Percentiles rank a stretch among this genome's conserved stretches.
Evolutionary conservation across 1,140 invertebrate species (phyloP).

Genomic region (Cyphomyrmex costatus): DNA sequence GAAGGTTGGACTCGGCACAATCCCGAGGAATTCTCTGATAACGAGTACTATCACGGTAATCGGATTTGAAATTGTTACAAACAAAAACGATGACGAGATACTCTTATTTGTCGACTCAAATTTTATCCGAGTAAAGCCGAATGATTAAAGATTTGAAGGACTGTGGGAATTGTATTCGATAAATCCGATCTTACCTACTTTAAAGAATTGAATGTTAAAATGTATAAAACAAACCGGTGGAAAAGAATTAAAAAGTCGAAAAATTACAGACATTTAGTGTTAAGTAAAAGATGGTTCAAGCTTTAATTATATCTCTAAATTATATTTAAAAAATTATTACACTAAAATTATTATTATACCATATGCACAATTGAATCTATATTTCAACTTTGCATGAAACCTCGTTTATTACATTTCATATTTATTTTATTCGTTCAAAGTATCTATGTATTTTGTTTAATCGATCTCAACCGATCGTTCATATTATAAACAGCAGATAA

Average conservation of each 20-base stretch:
- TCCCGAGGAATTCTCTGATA: conserved; percentile 63
- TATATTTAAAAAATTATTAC: background rate
- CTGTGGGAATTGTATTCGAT: background rate
- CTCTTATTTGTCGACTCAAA: conserved; percentile 10
- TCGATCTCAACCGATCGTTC: background rate
- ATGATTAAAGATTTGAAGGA: background rate
- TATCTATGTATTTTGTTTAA: conserved; percentile 6
- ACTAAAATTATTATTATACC: too few species aligned
- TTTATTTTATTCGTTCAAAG: conserved; percentile 14
- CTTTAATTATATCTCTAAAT: background rate
- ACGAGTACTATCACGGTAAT: conserved; percentile 67
- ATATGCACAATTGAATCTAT: background rate
- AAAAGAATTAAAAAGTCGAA: background rate
- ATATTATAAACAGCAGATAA: conserved; percentile 18
- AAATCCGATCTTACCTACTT: background rate
- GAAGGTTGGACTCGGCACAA: conserved; percentile 26
- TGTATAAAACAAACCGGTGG: background rate
- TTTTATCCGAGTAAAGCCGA: conserved; percentile 2
- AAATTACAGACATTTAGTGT: background rate
- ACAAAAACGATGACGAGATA: conserved; percentile 71
- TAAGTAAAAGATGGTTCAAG: background rate
- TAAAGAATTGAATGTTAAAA: conserved; percentile 1
- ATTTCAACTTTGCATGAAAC: background rate
- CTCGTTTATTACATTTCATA: conserved; percentile 1
- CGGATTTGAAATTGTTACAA: conserved; percentile 76